Conservation (phyloP, 1,140 invertebrate species). For the Macrotrachela quadricornifera region DNA sequence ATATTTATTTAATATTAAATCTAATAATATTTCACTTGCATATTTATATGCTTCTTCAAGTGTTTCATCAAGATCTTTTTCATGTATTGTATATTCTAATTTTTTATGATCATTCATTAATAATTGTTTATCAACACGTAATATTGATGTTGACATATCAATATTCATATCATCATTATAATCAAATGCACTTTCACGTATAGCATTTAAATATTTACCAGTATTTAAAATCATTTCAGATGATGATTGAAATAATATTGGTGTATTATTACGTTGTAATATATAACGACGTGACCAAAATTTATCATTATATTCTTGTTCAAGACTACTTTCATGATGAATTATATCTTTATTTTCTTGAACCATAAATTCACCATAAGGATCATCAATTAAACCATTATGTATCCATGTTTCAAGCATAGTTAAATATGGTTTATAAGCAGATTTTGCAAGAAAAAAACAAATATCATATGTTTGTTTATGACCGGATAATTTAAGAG, state of each 20-base stretch:
- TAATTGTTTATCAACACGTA: no score
- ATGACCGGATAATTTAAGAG: constrained; percentile 28
- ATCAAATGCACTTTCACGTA: constrained; percentile 32
- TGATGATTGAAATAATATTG: constrained; percentile 59
- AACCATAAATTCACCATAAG: constrained; percentile 69
- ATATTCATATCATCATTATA: no score
- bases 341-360: constrained; percentile 53
- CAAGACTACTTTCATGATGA: constrained; percentile 21
- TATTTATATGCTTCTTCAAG: constrained; percentile 74
- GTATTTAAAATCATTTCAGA: constrained; percentile 71
- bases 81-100: no score
- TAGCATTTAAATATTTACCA: constrained; percentile 91
- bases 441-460: constrained; percentile 38
- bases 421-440: constrained; percentile 68
- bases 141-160: no score
- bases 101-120: no score
- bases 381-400: constrained; percentile 72
- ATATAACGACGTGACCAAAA: constrained; percentile 81
- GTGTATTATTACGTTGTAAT: constrained; percentile 55
- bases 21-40: constrained; percentile 63
- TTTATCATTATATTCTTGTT: constrained; percentile 68
- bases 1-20: constrained; percentile 34
- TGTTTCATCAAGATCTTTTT: constrained; percentile 29
- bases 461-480: constrained; percentile 55
- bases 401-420: constrained; percentile 83